A percentile compares a stretch with the other conserved stretches of the same genome.
These are phyloP conservation scores for Metridium senile DNA, from an alignment of 92 coral and sea anemone species.

Conservation along the genomic window DNA sequence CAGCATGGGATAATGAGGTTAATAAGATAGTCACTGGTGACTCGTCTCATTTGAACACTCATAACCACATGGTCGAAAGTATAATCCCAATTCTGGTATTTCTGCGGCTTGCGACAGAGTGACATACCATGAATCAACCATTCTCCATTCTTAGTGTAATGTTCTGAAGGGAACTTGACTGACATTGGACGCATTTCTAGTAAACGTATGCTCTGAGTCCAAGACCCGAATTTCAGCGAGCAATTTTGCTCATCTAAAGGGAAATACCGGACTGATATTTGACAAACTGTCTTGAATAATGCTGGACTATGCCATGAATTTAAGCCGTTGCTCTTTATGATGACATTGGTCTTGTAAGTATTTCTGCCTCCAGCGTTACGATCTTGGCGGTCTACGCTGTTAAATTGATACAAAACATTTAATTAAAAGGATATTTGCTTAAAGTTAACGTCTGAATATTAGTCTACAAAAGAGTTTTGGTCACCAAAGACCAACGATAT, in stretches of 20 bases:
- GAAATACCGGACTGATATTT: constrained; percentile 76
- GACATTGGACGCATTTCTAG: constrained; percentile 56
- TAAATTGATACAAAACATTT: no score
- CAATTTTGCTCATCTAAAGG: constrained; percentile 94
- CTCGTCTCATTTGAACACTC: constrained; percentile 60
- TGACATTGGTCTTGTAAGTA: constrained; percentile 79
- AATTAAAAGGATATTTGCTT: no score
- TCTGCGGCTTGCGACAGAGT: constrained; percentile 32
- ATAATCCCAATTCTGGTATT: constrained; percentile 58
- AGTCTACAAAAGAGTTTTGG: no score
- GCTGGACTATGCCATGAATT: constrained; percentile 82
- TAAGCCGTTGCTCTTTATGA: constrained; percentile 60
- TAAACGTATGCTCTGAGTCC: constrained; percentile 68
- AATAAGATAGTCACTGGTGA: constrained; percentile 75
- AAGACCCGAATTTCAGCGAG: constrained; percentile 84
- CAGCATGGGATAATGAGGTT: constrained; percentile 92
- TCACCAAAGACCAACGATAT: no score
- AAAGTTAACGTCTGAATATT: no score
- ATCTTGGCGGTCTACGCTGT: constrained; percentile 94
- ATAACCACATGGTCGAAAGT: constrained; percentile 64
- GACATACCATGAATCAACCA: constrained; percentile 59
- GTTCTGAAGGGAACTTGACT: constrained; percentile 29
- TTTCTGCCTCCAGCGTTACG: constrained; percentile 80
- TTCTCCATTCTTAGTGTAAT: constrained; percentile 86
- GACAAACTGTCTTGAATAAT: constrained; percentile 82